Conservation (phyloP, 2,113 vertebrate genomes). For the Leiothrix lutea region DNA sequence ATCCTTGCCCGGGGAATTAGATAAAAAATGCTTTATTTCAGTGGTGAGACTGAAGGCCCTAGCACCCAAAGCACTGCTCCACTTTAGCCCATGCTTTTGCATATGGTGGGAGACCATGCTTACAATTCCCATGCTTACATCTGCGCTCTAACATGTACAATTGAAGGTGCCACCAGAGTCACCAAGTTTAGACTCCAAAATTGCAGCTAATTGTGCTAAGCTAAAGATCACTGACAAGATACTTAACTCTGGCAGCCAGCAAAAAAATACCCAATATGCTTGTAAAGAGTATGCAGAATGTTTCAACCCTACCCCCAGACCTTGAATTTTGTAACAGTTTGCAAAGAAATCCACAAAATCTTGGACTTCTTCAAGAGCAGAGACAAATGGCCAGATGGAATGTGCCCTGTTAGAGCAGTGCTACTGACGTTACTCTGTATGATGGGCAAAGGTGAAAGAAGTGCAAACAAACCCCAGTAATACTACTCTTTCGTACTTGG, state of each 20-base stretch:
- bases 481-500: neutral
- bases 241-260: neutral
- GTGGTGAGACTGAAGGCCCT: neutral
- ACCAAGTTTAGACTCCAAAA: neutral
- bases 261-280: neutral
- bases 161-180: neutral
- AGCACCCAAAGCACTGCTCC: neutral
- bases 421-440: neutral
- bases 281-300: neutral
- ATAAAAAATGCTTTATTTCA: neutral
- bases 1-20: neutral
- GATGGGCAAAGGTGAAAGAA: neutral
- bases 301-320: rapidly evolving
- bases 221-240: neutral
- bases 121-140: neutral
- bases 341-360: neutral
- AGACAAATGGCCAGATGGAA: neutral
- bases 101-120: neutral
- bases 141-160: neutral
- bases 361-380: neutral
- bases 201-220: neutral
- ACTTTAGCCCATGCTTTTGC: neutral
- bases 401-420: neutral
- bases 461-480: neutral
- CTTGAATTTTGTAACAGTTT: neutral